Percentiles rank a stretch among this genome's conserved stretches.
Conservation (phyloP, 2,888 invertebrate species). For the Callimorpha dominula region DNA sequence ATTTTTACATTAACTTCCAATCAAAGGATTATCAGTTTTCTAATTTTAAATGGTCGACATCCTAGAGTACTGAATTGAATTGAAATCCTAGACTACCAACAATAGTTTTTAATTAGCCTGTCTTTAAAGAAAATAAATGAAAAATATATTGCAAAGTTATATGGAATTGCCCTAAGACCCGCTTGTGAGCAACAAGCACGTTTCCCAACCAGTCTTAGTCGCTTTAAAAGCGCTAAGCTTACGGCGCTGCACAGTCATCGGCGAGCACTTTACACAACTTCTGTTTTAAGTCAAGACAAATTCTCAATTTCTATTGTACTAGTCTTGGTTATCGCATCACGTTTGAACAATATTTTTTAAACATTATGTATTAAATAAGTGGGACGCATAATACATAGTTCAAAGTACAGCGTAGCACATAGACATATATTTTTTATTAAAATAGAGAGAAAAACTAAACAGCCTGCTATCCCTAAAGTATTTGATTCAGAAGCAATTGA, state of each 20-base stretch:
- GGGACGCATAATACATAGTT: too few relatives aligned
- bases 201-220: constrained; percentile 52
- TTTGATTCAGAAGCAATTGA: too few relatives aligned
- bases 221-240: constrained; percentile 56
- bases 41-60: too few relatives aligned
- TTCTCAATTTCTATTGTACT: constrained; percentile 27
- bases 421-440: too few relatives aligned
- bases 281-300: constrained; percentile 34
- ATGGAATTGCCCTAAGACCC: constrained; percentile 49
- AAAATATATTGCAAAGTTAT: constrained; percentile 29
- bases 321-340: constrained; percentile 28
- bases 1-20: too few relatives aligned
- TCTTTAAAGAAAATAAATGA: constrained; percentile 10
- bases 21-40: too few relatives aligned
- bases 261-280: constrained; percentile 44
- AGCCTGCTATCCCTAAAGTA: too few relatives aligned
- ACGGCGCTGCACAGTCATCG: constrained; percentile 51
- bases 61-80: too few relatives aligned
- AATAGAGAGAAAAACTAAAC: too few relatives aligned
- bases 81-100: neutral
- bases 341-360: neutral
- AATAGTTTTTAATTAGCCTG: neutral
- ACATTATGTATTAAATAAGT: too few relatives aligned
- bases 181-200: constrained; percentile 58
- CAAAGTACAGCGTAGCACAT: too few relatives aligned